Evolutionary conservation across 2,797 vertebrate genomes (phyloP).

Genomic region (Etheostoma nigrum): DNA sequence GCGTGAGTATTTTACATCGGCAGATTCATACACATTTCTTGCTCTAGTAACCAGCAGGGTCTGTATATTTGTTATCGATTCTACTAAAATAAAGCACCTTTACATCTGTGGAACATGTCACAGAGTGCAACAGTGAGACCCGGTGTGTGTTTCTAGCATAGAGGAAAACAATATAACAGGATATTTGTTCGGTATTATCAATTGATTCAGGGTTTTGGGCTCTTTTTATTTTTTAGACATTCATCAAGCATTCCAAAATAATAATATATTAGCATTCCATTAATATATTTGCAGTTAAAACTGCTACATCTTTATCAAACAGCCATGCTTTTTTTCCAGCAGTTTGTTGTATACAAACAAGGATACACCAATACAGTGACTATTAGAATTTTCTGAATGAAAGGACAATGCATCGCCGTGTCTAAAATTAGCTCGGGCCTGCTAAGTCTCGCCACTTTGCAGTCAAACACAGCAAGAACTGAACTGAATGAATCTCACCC

Average conservation of each 20-base stretch:
- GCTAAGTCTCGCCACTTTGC: background rate
- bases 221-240: background rate
- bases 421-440: conserved; percentile 53
- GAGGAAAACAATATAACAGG: background rate
- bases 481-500: conserved; percentile 18
- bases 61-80: background rate
- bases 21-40: background rate
- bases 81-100: background rate
- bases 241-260: background rate
- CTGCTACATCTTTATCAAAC: background rate
- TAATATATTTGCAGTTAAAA: background rate
- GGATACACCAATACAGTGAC: background rate
- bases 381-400: conserved; percentile 52
- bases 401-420: conserved; percentile 57
- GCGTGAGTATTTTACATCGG: background rate
- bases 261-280: background rate
- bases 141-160: background rate
- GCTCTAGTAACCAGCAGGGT: background rate
- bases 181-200: background rate
- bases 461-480: background rate
- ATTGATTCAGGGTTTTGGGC: background rate
- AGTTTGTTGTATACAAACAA: background rate
- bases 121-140: background rate
- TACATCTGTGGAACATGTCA: background rate
- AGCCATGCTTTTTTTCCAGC: background rate